Percentiles rank a stretch among this genome's conserved stretches.
These are phyloP conservation scores for Astreopora myriophthalma DNA, from an alignment of 64 coral and sea anemone genomes.

Conservation along the genomic window DNA sequence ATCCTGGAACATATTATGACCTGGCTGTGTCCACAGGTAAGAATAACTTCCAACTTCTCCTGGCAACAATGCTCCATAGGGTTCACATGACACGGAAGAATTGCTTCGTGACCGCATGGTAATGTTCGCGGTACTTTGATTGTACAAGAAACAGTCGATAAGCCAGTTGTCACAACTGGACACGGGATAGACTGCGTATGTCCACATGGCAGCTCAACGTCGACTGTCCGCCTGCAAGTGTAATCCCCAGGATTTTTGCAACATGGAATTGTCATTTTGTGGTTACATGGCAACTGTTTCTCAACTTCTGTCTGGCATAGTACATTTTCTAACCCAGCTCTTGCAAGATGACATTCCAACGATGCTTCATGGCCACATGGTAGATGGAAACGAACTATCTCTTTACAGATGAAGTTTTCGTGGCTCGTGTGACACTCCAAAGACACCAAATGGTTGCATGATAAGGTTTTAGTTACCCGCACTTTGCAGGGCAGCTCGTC, in stretches of 20 bases:
- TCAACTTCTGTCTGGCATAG: background rate
- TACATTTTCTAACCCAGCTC: background rate
- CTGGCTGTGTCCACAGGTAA: slow-evolving; percentile 55
- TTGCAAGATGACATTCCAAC: background rate
- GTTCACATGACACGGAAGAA: slow-evolving; percentile 18
- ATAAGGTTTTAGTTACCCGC: background rate
- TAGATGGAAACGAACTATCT: background rate
- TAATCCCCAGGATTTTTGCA: slow-evolving; percentile 18
- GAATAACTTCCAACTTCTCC: slow-evolving; percentile 15
- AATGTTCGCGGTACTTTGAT: slow-evolving; percentile 13
- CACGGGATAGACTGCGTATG: slow-evolving; percentile 49
- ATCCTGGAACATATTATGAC: background rate
- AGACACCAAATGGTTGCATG: slow-evolving; percentile 37
- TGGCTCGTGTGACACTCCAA: background rate
- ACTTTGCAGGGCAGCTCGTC: slow-evolving; percentile 13
- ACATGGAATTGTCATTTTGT: slow-evolving; percentile 7
- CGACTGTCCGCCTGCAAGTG: background rate
- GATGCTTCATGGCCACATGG: slow-evolving; percentile 13
- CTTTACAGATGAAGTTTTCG: background rate
- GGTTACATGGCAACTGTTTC: slow-evolving; percentile 4
- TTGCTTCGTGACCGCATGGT: slow-evolving; percentile 50
- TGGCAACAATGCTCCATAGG: slow-evolving; percentile 13
- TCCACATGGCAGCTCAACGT: slow-evolving; percentile 36
- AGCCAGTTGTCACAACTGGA: background rate
- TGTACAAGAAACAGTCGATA: background rate